Percentiles rank a stretch among this genome's conserved stretches.
Conservation (phyloP, 92 coral and sea anemone genomes). For the Parazoanthus swiftii region DNA sequence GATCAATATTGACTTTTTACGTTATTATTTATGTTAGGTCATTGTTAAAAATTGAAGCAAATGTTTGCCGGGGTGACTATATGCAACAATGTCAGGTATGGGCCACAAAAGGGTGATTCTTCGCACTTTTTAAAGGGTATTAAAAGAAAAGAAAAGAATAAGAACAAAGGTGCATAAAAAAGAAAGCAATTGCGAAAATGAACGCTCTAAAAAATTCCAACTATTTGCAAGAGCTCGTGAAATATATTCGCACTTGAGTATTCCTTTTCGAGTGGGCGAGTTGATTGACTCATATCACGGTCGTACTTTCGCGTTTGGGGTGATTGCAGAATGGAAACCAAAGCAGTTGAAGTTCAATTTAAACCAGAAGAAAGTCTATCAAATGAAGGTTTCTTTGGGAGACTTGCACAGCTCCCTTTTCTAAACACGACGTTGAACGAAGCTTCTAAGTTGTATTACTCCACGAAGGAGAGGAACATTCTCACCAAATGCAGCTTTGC, state of each 20-base stretch:
- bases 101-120: too few species aligned
- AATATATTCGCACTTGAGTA: not conserved
- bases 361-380: not conserved
- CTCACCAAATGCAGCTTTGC: slow-evolving; percentile 18
- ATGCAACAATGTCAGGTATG: too few species aligned
- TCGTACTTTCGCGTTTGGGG: not conserved
- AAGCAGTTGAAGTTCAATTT: not conserved
- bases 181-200: not conserved
- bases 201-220: not conserved
- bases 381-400: not conserved
- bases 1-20: too few species aligned
- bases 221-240: not conserved
- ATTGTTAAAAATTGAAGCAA: too few species aligned
- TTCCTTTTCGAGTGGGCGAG: not conserved
- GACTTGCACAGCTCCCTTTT: slow-evolving; percentile 6
- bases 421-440: not conserved
- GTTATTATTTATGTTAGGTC: too few species aligned
- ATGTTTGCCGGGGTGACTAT: too few species aligned
- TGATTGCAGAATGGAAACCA: slow-evolving; percentile 1
- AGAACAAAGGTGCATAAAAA: not conserved
- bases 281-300: not conserved
- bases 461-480: slow-evolving; percentile 6
- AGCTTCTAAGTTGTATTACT: not conserved
- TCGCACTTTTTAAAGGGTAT: too few species aligned
- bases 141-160: too few species aligned